Base-by-base conservation (phyloP, 2,797 vertebrate species). In the Synanceia verrucosa region DNA sequence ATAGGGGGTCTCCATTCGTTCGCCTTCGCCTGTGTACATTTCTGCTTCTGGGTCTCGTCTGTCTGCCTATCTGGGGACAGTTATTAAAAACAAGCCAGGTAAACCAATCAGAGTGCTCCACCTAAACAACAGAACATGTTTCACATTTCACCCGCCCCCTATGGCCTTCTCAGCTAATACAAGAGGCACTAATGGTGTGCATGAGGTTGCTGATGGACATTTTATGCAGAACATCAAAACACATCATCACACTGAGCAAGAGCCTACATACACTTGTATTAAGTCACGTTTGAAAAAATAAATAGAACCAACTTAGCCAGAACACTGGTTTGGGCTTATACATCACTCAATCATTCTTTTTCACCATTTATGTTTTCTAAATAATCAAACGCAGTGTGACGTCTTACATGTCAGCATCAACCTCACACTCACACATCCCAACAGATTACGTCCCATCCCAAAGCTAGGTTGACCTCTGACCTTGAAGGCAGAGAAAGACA, bases 381-480 rank as follows among this genome's bases (percentile, higher is more conserved):
- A 89, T 74, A 73, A 62, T 67, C 69, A 68, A 29, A 31, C 39
- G 44, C 59, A 24, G 50, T 70, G 52, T 59, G 61, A 70, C 9
- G 2, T 62, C 59, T 53, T 47, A 21, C 8, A 33, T 3, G 3
- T 43, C 66, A 53, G 50, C 47, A 1, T 60, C 48, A 48, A 18
- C 51, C 36, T 23, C 44, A 47, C 5, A 3, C 59, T 53, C 48
- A 61, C 34, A 33, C 65, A 78, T 50, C 59, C 52, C 56, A 34
- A 23, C 3, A 10, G 79, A 88, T 86, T 79, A 84, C 57, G 82
- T 75, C 81, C 85, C 48, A 67, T 80, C 75, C 83, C 43, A 75
- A 85, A 89, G 60, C 70, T 31, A 46, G 60, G 56, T 50, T 92
- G 90, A 92, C 90, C 88, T 87, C 33, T 93, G 86, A 83, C 87